Evolutionary conservation across 2,888 invertebrate species (phyloP), one percentile per base, ranked within the genome.

Genomic region (Melanotus villosus): DNA sequence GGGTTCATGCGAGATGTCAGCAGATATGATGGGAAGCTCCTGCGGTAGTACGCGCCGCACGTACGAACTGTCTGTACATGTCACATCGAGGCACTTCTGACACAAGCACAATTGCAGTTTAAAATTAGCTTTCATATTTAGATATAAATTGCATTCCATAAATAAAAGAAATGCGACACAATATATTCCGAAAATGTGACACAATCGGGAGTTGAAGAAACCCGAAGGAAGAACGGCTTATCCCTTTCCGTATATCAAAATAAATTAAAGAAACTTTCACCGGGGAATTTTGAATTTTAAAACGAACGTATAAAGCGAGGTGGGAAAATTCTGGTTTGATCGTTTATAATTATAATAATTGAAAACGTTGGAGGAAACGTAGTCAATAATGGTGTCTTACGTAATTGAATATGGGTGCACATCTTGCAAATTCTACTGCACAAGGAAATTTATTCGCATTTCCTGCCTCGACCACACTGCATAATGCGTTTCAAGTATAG

Each of bases 71-170:
- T 80, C 80, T 80, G 81, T 79, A 80, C 80, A 78, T 81, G 82
- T 81, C 80, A 80, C 76, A 76, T 70, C 69, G 76, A 78, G 75
- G 72, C 74, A 78, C 73, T 79, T 78, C 77, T 81, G 82, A 81
- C 80, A 78, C 76, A 78, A 77, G 78, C 79, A 81, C 81, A 81
- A 80, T 80, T 79, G 78, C 75, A 78, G 76, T 78, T 80, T 78
- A 79, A 80, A 81, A 81, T 82, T 81, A 79, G 81, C 80, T 80
- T 80, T 81, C 80, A 80, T 80, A 81, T 81, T 78, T 77, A 75
- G 78, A 80, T 80, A 79, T 79, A 79, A 80, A 81, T 80, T 79
- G 78, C 75, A 78, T 75, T 76, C 73, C 69, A 65, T 69, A 60
- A 69, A 69, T 65, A 69, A 69, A 65, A 69, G 62, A 57, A 62